Conservation (phyloP, 2,113 vertebrate species). For the Tympanuchus pallidicinctus region DNA sequence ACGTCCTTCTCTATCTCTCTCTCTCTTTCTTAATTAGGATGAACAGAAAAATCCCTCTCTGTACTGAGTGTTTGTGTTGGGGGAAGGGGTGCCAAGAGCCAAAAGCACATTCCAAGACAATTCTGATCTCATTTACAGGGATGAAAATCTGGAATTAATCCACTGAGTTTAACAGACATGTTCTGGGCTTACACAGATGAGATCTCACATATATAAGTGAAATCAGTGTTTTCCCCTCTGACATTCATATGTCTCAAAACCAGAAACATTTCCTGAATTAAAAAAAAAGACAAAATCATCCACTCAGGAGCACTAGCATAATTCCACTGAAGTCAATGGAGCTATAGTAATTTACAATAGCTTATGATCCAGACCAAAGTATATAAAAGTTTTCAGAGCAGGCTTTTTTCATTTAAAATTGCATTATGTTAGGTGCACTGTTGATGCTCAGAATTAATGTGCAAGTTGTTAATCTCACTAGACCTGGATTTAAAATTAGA, state of each 20-base stretch:
- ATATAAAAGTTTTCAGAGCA: conserved; percentile 74
- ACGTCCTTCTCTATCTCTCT: background rate
- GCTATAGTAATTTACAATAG: conserved; percentile 42
- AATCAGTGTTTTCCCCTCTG: conserved; percentile 34
- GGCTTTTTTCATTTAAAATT: conserved; percentile 75
- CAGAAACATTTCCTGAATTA: conserved; percentile 23
- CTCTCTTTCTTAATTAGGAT: conserved; percentile 10
- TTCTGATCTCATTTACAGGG: conserved; percentile 47
- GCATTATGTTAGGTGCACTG: conserved; percentile 78
- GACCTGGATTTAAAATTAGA: conserved; percentile 87
- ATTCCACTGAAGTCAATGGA: conserved; percentile 19
- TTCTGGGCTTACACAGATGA: conserved; percentile 35
- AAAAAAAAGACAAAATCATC: background rate
- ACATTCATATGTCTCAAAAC: conserved; percentile 9
- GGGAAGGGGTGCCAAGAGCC: background rate
- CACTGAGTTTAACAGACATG: conserved; percentile 29
- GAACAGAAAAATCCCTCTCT: conserved; percentile 35
- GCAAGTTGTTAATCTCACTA: conserved; percentile 85
- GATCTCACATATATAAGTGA: conserved; percentile 40
- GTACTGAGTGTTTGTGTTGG: background rate
- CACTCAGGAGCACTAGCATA: background rate
- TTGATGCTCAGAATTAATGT: conserved; percentile 83
- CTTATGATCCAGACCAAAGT: conserved; percentile 41
- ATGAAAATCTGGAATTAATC: conserved; percentile 59
- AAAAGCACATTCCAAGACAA: conserved; percentile 48